Evolutionary conservation across 2,888 invertebrate genomes (phyloP), one percentile per base, ranked within the genome.

Genomic region (Folsomia manolachei): DNA sequence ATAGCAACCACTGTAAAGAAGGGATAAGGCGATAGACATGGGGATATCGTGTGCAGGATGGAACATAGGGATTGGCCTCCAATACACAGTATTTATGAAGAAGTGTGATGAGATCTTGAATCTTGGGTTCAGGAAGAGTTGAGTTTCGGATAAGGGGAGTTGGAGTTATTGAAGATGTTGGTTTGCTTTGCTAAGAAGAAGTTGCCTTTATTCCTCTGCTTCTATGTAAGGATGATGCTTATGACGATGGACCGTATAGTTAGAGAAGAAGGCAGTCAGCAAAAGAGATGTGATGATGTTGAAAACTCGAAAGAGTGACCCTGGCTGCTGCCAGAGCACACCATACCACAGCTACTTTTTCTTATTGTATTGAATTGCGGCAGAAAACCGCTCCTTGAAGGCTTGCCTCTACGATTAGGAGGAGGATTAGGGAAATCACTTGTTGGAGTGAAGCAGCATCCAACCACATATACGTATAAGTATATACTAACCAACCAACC

Each of bases 381-480:
- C 21, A 19, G 56, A 56, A 21, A 56, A 56, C 56, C 56, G 56
- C 56, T 56, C 56, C 56, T 56, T 56, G 19, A 56, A 56, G 21
- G 56, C 56, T 21, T 56, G 56, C n/a, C 56, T 19, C 56, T 56
- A 7, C 56, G n/a, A 56, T 56, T 56, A n/a, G 21, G 56, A 56
- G 11, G 56, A 56, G 39, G 39, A 39, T 39, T 39, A 39, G 14
- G 39, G 14, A 39, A 39, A 39, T 39, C 39, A 39, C 39, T 39
- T 39, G 39, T 39, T 39, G 39, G 39, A 14, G 4, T 39, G 39
- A 39, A 39, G 39, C 39, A 39, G 4, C 39, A 14, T 39, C n/a
- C n/a, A n/a, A n/a, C n/a, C n/a, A n/a, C n/a, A n/a, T n/a, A n/a
- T n/a, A n/a, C n/a, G n/a, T n/a, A n/a, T n/a, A n/a, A n/a, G 9